Conservation (phyloP, 2,888 invertebrate species). For the Andrena hattorfiana region DNA sequence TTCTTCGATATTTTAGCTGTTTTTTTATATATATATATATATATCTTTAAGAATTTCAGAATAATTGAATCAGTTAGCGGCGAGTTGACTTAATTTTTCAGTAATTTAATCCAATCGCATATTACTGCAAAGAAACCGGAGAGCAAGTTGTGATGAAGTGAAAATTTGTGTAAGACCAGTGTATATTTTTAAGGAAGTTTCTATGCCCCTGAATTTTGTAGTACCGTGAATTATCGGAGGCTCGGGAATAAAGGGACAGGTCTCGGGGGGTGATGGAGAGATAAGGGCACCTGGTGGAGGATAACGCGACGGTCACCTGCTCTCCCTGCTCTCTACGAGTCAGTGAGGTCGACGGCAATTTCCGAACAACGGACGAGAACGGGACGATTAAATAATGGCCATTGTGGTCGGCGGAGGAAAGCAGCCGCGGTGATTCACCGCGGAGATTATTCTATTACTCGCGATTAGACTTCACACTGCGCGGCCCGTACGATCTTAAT, state of each 20-base stretch:
- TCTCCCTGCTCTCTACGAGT: conserved; percentile 2
- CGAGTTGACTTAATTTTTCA: too few relatives aligned
- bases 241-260: neutral
- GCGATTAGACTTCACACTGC: conserved; percentile 58
- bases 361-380: conserved; percentile 42
- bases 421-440: conserved; percentile 52
- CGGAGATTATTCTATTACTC: conserved; percentile 58
- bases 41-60: too few relatives aligned
- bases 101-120: too few relatives aligned
- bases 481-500: conserved; percentile 56
- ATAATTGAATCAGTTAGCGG: too few relatives aligned
- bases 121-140: too few relatives aligned
- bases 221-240: too few relatives aligned
- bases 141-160: too few relatives aligned
- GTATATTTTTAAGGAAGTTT: too few relatives aligned
- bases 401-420: conserved; percentile 43
- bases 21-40: too few relatives aligned
- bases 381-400: conserved; percentile 52
- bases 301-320: conserved; percentile 37
- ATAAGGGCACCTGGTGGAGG: conserved; percentile 31
- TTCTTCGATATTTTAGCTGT: too few relatives aligned
- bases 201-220: too few relatives aligned
- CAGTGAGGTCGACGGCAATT: conserved; percentile 14
- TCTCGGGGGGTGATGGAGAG: neutral
- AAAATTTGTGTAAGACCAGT: too few relatives aligned